Base-by-base conservation (phyloP, 1,140 invertebrate species). In the Maconellicoccus hirsutus region DNA sequence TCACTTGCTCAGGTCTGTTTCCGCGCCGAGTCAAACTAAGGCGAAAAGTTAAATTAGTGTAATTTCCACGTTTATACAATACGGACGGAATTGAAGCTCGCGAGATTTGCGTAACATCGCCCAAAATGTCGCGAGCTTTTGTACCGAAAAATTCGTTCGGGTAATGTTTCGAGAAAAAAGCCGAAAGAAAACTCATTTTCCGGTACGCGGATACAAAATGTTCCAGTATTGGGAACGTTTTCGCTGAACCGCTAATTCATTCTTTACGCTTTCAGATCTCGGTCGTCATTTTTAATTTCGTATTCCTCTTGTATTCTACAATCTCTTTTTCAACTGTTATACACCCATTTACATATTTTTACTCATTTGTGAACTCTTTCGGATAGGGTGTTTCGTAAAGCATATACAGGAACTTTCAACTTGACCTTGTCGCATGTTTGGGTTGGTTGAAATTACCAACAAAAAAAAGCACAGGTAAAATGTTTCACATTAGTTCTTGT, bases 231-330 rank as follows among this genome's bases (percentile, higher is more conserved):
- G 42, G n/a, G 16, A 52, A 52, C 42, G 42, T 52, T 52, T n/a
- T 52, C 42, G n/a, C 42, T 16, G 42, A 52, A 52, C 16, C 42
- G n/a, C 42, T 52, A 52, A 52, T 52, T 52, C 42, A 52, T 52
- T 52, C 42, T 52, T 52, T 52, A 52, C 42, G 42, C 42, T 52
- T 52, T 52, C 42, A 52, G 42, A 52, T 52, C 42, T 19, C 42
- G 29, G 29, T 52, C 42, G 42, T 52, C 42, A 52, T 52, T 52
- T 52, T 52, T 52, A 52, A 52, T 52, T 52, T 52, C 42, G n/a
- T 52, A 52, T 52, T 52, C 42, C n/a, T 16, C 12, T 52, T 52
- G 42, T 52, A 52, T 52, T 16, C 16, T 8, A 14, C 10, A 8
- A 14, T 52, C 4, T 16, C 2, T 16, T 52, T 52, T 52, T 52